Conservation (phyloP, 2,888 invertebrate species). For the Orthonevra nobilis region DNA sequence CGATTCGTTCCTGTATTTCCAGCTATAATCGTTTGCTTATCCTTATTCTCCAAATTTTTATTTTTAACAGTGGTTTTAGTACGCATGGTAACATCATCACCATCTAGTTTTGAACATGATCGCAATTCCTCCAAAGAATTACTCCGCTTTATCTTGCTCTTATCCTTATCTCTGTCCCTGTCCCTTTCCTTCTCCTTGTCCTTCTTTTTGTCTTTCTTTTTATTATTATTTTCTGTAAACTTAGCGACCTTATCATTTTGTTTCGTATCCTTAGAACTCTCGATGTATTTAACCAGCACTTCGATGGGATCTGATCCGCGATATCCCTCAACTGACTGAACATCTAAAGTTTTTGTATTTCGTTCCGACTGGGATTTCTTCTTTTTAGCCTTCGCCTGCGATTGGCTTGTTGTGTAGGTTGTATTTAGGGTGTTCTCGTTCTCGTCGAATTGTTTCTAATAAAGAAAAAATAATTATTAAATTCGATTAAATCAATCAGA, state of each 20-base stretch:
- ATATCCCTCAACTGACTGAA: slow-evolving; percentile 87
- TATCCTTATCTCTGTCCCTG: slow-evolving; percentile 76
- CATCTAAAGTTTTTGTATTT: slow-evolving; percentile 80
- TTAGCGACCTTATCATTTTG: slow-evolving; percentile 79
- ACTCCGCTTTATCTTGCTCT: slow-evolving; percentile 83
- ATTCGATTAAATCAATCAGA: slow-evolving; percentile 48
- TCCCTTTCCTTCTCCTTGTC: slow-evolving; percentile 79
- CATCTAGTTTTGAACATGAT: slow-evolving; percentile 87
- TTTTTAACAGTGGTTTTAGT: slow-evolving; percentile 72
- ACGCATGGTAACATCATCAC: slow-evolving; percentile 81
- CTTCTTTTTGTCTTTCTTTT: slow-evolving; percentile 82
- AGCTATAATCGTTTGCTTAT: slow-evolving; percentile 33
- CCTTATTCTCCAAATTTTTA: slow-evolving; percentile 46
- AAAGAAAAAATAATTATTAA: slow-evolving; percentile 75
- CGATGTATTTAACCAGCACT: slow-evolving; percentile 89
- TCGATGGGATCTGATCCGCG: slow-evolving; percentile 89
- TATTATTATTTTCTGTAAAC: slow-evolving; percentile 72
- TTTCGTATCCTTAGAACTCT: slow-evolving; percentile 82
- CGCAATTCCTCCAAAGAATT: slow-evolving; percentile 89
- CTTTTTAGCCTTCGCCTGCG: slow-evolving; percentile 84
- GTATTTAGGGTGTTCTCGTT: slow-evolving; percentile 87
- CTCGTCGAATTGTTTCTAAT: slow-evolving; percentile 86
- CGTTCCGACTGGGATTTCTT: slow-evolving; percentile 82
- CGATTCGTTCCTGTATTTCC: slow-evolving; percentile 71
- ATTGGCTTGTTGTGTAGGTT: slow-evolving; percentile 80